These are phyloP conservation scores for Amniataba percoides DNA, from an alignment of 2,797 vertebrate species.

Conservation along the genomic window DNA sequence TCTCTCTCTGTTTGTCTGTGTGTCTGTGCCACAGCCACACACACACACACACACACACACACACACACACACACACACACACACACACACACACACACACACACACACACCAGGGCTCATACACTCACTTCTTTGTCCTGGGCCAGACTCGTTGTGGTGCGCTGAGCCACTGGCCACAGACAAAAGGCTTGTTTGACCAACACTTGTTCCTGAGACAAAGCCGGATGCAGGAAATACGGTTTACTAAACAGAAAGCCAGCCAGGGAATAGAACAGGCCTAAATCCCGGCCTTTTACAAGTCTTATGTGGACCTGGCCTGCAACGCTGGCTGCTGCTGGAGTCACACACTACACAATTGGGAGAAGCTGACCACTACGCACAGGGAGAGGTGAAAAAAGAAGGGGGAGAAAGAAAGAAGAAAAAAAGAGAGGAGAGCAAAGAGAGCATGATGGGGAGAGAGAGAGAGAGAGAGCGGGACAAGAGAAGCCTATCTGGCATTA, in stretches of 20 bases:
- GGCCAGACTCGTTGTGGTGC: conserved; percentile 83
- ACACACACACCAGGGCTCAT: conserved; percentile 42
- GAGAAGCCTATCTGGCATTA: conserved; percentile 55
- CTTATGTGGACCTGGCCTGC: conserved; percentile 68
- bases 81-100: conserved; percentile 23
- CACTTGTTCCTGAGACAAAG: conserved; percentile 89
- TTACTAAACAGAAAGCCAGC: conserved; percentile 70
- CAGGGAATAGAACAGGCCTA: conserved; percentile 62
- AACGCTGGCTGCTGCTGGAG: conserved; percentile 58
- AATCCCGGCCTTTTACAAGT: conserved; percentile 78
- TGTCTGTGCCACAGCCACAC: conserved; percentile 36
- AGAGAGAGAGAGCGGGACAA: conserved; percentile 15
- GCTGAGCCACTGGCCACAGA: conserved; percentile 87
- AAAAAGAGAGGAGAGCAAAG: conserved; percentile 10
- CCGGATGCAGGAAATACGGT: conserved; percentile 85
- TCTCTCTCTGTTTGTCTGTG: conserved; percentile 54
- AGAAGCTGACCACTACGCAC: conserved; percentile 71
- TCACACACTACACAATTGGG: conserved; percentile 70
- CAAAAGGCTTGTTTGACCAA: conserved; percentile 91
- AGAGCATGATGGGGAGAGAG: conserved; percentile 17
- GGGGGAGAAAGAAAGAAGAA: conserved; percentile 17
- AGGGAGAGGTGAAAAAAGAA: conserved; percentile 5
- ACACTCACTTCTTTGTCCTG: conserved; percentile 84
- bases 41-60: conserved; percentile 30
- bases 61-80: conserved; percentile 23